phyloP scores from a whole-genome alignment of 2,888 invertebrate species.

The Archips crataeganus region DNA sequence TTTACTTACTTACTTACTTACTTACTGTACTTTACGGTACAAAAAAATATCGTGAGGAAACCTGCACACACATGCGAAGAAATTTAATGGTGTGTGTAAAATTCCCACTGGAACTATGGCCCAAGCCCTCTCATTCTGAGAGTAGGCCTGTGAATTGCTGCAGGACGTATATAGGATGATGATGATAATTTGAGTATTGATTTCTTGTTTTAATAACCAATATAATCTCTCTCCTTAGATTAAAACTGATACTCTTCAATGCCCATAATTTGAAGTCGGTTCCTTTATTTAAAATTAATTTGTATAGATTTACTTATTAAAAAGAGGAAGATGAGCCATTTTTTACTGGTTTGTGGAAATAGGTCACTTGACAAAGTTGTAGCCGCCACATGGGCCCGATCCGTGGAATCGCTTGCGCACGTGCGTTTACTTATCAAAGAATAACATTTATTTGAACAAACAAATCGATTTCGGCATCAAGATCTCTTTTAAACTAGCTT shows the following conservation, averaged over 20 bases:
- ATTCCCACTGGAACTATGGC: no score
- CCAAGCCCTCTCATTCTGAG: no score
- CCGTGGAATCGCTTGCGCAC: slow-evolving; percentile 65
- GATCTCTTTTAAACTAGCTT: slow-evolving; percentile 31
- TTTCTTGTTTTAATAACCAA: background rate
- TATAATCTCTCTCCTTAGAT: background rate
- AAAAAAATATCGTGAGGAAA: no score
- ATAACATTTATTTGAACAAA: slow-evolving; percentile 55
- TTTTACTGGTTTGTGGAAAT: slow-evolving; percentile 39
- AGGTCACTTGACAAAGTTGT: slow-evolving; percentile 45
- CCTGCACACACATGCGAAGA: no score
- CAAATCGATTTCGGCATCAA: slow-evolving; percentile 44
- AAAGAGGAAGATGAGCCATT: slow-evolving; percentile 18
- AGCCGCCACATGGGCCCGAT: slow-evolving; percentile 48
- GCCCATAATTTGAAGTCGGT: background rate
- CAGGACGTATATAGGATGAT: no score
- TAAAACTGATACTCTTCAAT: background rate
- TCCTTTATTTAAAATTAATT: background rate
- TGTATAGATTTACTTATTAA: slow-evolving; percentile 11
- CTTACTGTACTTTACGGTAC: no score
- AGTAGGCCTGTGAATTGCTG: no score
- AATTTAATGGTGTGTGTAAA: no score
- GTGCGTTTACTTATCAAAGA: slow-evolving; percentile 73
- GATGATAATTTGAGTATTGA: no score
- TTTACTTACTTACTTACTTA: no score